Percentiles rank a stretch among this genome's conserved stretches.
phyloP scores from a whole-genome alignment of 2,113 vertebrate species.

The Anarhynchus alexandrinus region DNA sequence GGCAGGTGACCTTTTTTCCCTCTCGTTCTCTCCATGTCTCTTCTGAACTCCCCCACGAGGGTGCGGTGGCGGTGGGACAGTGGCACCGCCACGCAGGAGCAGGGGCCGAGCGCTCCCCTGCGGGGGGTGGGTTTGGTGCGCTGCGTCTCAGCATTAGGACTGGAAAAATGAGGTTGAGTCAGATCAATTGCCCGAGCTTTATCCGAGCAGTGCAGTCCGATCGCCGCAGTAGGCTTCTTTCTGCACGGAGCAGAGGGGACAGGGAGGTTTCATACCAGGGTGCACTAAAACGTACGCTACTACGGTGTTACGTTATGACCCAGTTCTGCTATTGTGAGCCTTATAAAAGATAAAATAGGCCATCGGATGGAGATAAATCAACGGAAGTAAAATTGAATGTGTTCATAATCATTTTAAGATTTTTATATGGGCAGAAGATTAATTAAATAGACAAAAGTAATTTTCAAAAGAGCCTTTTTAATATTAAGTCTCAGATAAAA shows the following conservation, averaged over 20 bases:
- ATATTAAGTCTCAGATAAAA: not conserved
- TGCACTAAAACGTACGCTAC: slow-evolving; percentile 15
- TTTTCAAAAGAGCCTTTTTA: not conserved
- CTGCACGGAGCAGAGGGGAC: not conserved
- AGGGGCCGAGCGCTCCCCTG: not conserved
- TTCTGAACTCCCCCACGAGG: accelerated
- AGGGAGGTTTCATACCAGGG: slow-evolving; percentile 26
- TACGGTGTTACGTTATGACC: slow-evolving; percentile 32
- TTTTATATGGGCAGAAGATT: not conserved
- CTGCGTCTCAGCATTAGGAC: not conserved
- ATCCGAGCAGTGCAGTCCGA: not conserved
- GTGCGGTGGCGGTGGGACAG: accelerated
- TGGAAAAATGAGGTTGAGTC: not conserved
- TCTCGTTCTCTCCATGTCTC: not conserved
- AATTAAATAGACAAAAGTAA: slow-evolving; percentile 13
- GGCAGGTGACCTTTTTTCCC: not conserved
- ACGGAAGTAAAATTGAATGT: slow-evolving; percentile 32
- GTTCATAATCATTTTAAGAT: slow-evolving; percentile 32
- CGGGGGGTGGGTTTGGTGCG: not conserved
- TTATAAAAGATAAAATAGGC: slow-evolving; percentile 63
- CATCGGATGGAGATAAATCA: slow-evolving; percentile 52
- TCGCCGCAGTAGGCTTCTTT: not conserved
- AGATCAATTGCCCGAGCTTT: not conserved
- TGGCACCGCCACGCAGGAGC: accelerated
- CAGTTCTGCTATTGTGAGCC: slow-evolving; percentile 56